Evolutionary conservation across 2,888 invertebrate species (phyloP).

Genomic region (Zygaena filipendulae): DNA sequence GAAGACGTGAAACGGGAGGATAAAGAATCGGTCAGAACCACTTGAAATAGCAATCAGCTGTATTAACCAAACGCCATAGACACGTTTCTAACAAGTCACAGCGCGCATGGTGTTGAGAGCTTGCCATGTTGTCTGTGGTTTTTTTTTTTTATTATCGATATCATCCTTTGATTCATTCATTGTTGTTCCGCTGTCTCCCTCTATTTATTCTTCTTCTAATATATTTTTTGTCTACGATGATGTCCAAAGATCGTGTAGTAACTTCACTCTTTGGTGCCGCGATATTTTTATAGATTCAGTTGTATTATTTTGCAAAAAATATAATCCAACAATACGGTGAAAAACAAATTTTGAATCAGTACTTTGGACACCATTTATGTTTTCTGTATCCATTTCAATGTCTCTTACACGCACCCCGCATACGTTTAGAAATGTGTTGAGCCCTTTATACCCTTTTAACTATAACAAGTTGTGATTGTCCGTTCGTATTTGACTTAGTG

Average conservation of each 20-base stretch:
- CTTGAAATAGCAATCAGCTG: constrained; percentile 18
- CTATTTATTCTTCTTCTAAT: too few species aligned
- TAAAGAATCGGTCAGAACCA: constrained; percentile 53
- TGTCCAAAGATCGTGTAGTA: too few species aligned
- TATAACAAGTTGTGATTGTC: constrained; percentile 17
- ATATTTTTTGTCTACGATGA: too few species aligned
- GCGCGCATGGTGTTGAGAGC: constrained; percentile 25
- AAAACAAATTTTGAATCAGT: too few species aligned
- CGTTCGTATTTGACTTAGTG: too few species aligned
- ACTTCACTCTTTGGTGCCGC: too few species aligned
- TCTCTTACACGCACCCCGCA: not conserved
- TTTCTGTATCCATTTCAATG: not conserved
- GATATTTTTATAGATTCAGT: too few species aligned
- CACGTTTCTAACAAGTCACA: constrained; percentile 19
- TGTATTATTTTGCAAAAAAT: too few species aligned
- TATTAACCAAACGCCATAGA: constrained; percentile 21
- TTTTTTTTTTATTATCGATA: too few species aligned
- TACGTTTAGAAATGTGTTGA: constrained; percentile 24
- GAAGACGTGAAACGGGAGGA: constrained; percentile 38
- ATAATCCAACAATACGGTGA: too few species aligned
- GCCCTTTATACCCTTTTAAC: constrained; percentile 15
- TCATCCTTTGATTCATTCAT: constrained; percentile 14
- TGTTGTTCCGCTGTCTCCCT: too few species aligned
- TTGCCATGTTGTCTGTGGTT: constrained; percentile 20
- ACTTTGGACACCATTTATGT: not conserved